These are phyloP conservation scores for Volucella inflata DNA, from an alignment of 2,888 invertebrate species.

Conservation along the genomic window DNA sequence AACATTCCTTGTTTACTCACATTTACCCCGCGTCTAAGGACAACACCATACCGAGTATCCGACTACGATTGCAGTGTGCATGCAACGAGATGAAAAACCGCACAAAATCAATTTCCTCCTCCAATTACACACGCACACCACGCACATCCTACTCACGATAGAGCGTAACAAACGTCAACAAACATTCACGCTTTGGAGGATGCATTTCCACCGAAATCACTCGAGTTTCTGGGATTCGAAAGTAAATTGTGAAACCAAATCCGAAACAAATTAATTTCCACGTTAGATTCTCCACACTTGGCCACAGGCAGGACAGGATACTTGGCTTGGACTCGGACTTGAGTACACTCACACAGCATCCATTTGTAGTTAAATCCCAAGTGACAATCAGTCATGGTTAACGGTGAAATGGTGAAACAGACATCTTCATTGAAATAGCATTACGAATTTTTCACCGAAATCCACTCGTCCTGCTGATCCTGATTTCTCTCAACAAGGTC, in stretches of 20 bases:
- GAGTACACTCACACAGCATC: conserved; percentile 1
- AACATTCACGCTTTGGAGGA: conserved; percentile 10
- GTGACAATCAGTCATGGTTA: conserved; percentile 71
- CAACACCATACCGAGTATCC: conserved; percentile 8
- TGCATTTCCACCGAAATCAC: conserved; percentile 21
- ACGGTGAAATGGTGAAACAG: conserved; percentile 52
- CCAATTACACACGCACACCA: conserved; percentile 65
- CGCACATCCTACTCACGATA: background rate
- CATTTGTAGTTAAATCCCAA: conserved; percentile 32
- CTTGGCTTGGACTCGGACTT: conserved; percentile 5
- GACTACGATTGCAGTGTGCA: background rate
- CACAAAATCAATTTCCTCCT: conserved; percentile 72
- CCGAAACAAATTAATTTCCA: conserved; percentile 72
- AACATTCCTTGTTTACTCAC: conserved; percentile 53
- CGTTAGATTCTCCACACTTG: conserved; percentile 63
- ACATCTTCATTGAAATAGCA: conserved; percentile 48
- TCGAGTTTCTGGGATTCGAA: conserved; percentile 37
- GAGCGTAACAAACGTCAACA: conserved; percentile 55
- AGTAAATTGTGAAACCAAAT: no score
- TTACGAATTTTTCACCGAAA: conserved; percentile 11
- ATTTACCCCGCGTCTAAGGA: conserved; percentile 50
- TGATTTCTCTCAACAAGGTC: conserved; percentile 69
- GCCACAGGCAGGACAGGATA: background rate
- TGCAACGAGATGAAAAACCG: conserved; percentile 58
- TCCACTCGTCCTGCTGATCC: conserved; percentile 43